phyloP scores from a whole-genome alignment of 2,797 vertebrate species.

The Acanthurus tractus region DNA sequence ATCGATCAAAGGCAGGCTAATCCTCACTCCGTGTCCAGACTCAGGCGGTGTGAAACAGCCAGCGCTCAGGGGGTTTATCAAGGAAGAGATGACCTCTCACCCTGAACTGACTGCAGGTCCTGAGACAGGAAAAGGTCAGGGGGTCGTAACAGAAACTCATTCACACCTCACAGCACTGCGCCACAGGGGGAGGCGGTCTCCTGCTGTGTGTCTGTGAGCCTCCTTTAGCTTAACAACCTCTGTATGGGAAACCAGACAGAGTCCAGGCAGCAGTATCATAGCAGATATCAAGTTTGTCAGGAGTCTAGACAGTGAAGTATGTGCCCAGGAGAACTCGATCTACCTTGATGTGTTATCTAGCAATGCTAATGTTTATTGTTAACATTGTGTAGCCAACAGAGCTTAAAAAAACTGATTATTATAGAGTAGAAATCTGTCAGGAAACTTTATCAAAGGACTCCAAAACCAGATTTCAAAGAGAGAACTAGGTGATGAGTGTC shows the following conservation, averaged over 20 bases:
- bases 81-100: constrained; percentile 70
- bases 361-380: constrained; percentile 48
- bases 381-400: constrained; percentile 22
- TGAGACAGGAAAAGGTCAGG: constrained; percentile 75
- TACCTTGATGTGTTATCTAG: constrained; percentile 65
- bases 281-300: constrained; percentile 70
- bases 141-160: constrained; percentile 75
- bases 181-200: constrained; percentile 40
- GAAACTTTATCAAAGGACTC: constrained; percentile 15
- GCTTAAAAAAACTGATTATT: background rate
- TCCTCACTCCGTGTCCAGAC: constrained; percentile 53
- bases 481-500: background rate
- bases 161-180: constrained; percentile 70
- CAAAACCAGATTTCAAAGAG: background rate
- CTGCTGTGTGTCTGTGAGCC: constrained; percentile 44
- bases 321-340: constrained; percentile 61
- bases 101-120: constrained; percentile 67
- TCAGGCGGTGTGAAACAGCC: constrained; percentile 30
- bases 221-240: constrained; percentile 55
- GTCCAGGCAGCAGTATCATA: constrained; percentile 52
- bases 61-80: constrained; percentile 66
- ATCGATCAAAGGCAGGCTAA: constrained; percentile 77
- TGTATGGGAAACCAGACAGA: constrained; percentile 37
- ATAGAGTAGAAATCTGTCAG: background rate
- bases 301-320: constrained; percentile 79